Conservation (phyloP, 2,888 invertebrate species). For the Cheilosia soror region DNA sequence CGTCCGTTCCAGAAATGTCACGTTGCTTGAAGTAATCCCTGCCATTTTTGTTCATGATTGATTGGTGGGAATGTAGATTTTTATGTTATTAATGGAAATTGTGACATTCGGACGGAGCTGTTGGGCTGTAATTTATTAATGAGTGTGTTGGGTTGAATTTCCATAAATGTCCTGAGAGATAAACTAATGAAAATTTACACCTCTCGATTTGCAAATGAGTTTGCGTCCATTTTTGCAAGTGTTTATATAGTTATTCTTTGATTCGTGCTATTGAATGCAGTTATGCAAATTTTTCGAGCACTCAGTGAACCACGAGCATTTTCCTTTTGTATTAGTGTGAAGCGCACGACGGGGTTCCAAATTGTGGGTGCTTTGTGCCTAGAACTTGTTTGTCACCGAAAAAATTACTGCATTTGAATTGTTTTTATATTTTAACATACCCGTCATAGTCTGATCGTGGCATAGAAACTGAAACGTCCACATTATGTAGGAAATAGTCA, state of each 20-base stretch:
- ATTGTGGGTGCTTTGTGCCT: neutral
- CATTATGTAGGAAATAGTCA: no score
- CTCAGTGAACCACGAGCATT: neutral
- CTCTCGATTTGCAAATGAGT: neutral
- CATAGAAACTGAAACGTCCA: neutral
- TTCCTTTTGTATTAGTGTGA: neutral
- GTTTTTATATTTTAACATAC: neutral
- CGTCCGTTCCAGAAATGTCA: slow-evolving; percentile 60
- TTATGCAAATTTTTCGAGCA: neutral
- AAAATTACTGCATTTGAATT: neutral
- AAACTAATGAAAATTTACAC: neutral
- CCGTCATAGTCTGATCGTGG: neutral
- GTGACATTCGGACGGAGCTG: neutral
- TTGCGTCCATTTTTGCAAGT: slow-evolving; percentile 24
- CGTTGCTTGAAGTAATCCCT: slow-evolving; percentile 70
- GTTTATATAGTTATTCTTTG: neutral
- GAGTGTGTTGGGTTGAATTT: slow-evolving; percentile 5
- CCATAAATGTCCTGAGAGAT: slow-evolving; percentile 17
- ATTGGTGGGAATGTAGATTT: slow-evolving; percentile 14
- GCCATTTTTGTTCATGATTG: slow-evolving; percentile 58
- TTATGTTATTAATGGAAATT: slow-evolving; percentile 1
- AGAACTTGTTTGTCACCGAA: neutral
- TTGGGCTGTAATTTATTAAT: neutral
- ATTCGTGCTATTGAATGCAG: neutral
- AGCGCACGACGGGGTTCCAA: neutral